Percentiles rank a stretch among this genome's conserved stretches.
phyloP scores from a whole-genome alignment of 2,888 invertebrate species.

The Dichetophora obliterata region DNA sequence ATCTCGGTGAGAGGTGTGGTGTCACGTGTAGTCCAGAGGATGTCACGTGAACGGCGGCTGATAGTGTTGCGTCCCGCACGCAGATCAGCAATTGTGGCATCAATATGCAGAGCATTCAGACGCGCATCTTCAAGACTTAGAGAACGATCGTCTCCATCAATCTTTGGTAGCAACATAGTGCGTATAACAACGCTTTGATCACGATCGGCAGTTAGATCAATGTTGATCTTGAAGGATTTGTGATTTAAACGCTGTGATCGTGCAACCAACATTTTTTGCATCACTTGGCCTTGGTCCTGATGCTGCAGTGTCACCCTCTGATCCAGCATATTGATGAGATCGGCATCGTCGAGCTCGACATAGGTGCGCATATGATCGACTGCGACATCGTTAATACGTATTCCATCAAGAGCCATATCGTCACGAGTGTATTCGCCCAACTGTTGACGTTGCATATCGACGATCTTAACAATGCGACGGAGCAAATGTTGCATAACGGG shows the following conservation, averaged over 20 bases:
- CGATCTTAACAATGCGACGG: conserved; percentile 67
- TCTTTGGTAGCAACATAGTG: conserved; percentile 79
- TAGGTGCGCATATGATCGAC: conserved; percentile 78
- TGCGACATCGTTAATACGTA: conserved; percentile 75
- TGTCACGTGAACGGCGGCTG: conserved; percentile 56
- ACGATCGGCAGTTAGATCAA: conserved; percentile 75
- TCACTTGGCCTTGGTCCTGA: conserved; percentile 58
- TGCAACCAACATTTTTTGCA: conserved; percentile 60
- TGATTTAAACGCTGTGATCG: conserved; percentile 80
- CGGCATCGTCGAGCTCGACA: conserved; percentile 75
- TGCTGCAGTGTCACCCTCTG: neutral
- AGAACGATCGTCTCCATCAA: conserved; percentile 73
- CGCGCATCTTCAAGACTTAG: conserved; percentile 63
- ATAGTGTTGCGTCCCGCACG: conserved; percentile 70
- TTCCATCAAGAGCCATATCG: conserved; percentile 74
- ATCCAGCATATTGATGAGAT: conserved; percentile 67
- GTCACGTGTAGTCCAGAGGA: conserved; percentile 73
- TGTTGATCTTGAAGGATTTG: conserved; percentile 75
- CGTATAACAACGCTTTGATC: conserved; percentile 74
- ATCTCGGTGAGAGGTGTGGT: conserved; percentile 69
- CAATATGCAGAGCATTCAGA: conserved; percentile 76
- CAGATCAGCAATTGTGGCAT: conserved; percentile 74
- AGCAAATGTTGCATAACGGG: conserved; percentile 67
- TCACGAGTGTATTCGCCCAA: conserved; percentile 74
- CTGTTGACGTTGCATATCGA: conserved; percentile 75